Evolutionary conservation across 2,888 invertebrate genomes (phyloP), one percentile per base, ranked within the genome.

Genomic region (Nephrocerus scutellatus): DNA sequence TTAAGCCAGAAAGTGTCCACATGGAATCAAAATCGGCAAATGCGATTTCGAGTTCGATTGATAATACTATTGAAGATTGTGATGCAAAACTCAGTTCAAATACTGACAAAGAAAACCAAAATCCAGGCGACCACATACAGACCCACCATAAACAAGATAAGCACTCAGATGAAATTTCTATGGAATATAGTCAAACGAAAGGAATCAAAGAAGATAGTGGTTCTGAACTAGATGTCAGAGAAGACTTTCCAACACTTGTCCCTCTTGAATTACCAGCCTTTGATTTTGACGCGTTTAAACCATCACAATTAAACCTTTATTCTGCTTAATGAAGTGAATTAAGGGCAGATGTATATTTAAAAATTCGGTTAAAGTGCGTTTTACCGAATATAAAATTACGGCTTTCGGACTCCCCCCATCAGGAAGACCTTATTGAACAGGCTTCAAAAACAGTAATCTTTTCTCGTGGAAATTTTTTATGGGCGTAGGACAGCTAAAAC

Each of bases 211-310:
- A 30, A 4, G 31, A 31, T n/a, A 29, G 31, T 13, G 40, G 37
- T 21, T n/a, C n/a, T n/a, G n/a, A n/a, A n/a, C n/a, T 15, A 6
- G 24, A 40, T 5, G 45, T 37, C n/a, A 24, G 42, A 32, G 53
- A 53, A 18, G 63, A 64, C 10, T 49, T 62, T 30, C 65, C 62
- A 2, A 54, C 54, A 1, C 35, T 66, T n/a, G 63, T 55, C 1
- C 68, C 66, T 0, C 43, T 66, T 18, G 68, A 66, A 37, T 25
- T 66, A 4, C 66, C 66, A 2, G 46, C 56, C 1, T 67, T 66
- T 23, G 67, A 63, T 39, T 59, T 60, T 6, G 51, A 46, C 9
- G 41, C 52, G 32, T 61, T 60, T 29, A 48, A n/a, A n/a, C n/a
- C n/a, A n/a, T n/a, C n/a, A n/a, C n/a, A n/a, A n/a, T n/a, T n/a